Percentiles rank a stretch among this genome's conserved stretches.
Conservation (phyloP, 1,140 invertebrate genomes). For the Caenorhabditis brenneri region DNA sequence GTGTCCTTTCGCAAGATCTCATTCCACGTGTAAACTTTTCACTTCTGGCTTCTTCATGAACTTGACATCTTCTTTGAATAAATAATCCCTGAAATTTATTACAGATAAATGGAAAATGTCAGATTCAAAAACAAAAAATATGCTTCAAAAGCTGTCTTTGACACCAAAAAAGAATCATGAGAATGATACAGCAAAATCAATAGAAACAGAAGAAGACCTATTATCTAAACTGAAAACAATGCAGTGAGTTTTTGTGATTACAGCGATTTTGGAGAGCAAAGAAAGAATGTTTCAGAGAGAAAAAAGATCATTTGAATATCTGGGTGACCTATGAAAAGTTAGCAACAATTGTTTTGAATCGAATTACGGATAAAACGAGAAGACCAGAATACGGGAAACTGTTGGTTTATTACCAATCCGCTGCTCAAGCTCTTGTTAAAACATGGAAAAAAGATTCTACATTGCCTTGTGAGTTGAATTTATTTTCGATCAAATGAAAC, state of each 20-base stretch:
- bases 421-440: background rate
- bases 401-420: conserved; percentile 15
- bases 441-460: background rate
- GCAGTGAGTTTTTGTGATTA: background rate
- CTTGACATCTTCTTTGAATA: conserved; percentile 38
- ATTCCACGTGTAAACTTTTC: conserved; percentile 26
- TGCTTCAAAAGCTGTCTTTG: conserved; percentile 5
- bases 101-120: conserved; percentile 2
- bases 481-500: too few relatives aligned
- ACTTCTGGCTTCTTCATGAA: conserved; percentile 15
- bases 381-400: conserved; percentile 23
- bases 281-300: background rate
- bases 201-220: background rate
- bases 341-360: background rate
- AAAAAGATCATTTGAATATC: background rate
- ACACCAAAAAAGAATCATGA: conserved; percentile 11
- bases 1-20: conserved; percentile 23
- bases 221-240: background rate
- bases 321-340: conserved; percentile 9
- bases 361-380: background rate
- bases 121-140: conserved; percentile 17
- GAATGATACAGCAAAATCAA: background rate
- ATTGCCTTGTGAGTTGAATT: background rate
- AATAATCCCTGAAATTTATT: conserved; percentile 34
- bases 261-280: too few relatives aligned